Conservation (phyloP, 1,140 invertebrate genomes). For the Drosophila simulans region DNA sequence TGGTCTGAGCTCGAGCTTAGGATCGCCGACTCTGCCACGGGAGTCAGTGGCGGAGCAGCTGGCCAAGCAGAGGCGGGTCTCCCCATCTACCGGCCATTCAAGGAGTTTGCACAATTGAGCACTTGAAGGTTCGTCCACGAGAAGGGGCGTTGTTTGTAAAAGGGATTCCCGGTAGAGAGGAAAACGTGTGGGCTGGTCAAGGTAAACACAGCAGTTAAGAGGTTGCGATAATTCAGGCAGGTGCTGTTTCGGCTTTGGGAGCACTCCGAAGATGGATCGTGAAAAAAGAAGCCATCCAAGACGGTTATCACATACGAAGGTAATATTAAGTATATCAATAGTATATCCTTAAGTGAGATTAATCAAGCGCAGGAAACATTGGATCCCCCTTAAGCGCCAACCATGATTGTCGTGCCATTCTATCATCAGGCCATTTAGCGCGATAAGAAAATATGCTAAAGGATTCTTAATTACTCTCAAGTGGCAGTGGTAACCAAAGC, state of each 20-base stretch:
- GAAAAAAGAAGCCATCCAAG: neutral
- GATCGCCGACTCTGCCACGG: conserved; percentile 20
- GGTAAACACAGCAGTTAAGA: conserved; percentile 52
- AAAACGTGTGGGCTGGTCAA: conserved; percentile 40
- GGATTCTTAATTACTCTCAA: conserved; percentile 82
- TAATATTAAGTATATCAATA: neutral
- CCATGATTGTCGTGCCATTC: conserved; percentile 47
- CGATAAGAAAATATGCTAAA: conserved; percentile 80
- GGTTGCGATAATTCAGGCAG: conserved; percentile 38
- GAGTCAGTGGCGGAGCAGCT: conserved; percentile 38
- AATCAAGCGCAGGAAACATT: too few species aligned
- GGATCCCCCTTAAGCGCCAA: conserved; percentile 15
- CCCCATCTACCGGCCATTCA: conserved; percentile 28
- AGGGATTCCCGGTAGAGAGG: conserved; percentile 41
- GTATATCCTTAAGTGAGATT: neutral
- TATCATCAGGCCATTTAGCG: conserved; percentile 56
- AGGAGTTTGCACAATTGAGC: conserved; percentile 73
- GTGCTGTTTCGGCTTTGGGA: conserved; percentile 5
- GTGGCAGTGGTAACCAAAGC: conserved; percentile 54
- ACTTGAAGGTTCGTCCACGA: conserved; percentile 61
- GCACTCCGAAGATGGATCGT: neutral
- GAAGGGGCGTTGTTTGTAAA: conserved; percentile 58
- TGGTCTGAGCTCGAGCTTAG: conserved; percentile 9
- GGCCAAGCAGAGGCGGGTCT: conserved; percentile 35
- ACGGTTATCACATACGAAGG: neutral